Conservation (phyloP, 2,888 invertebrate species). For the Protophormia terraenovae region DNA sequence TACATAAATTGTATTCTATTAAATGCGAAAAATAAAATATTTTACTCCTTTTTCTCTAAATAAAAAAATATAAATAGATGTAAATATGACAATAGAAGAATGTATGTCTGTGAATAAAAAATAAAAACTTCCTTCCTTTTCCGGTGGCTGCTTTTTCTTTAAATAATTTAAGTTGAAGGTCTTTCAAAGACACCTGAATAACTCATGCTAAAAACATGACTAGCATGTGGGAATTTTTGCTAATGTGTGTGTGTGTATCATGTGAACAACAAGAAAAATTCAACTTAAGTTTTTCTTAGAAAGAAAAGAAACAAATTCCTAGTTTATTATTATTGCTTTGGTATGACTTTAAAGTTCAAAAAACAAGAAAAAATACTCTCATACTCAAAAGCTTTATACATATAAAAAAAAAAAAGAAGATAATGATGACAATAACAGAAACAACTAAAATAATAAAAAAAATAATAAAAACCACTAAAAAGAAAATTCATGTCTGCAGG, state of each 20-base stretch:
- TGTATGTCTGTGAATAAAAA: background rate
- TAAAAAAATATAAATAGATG: background rate
- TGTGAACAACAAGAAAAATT: background rate
- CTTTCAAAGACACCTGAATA: background rate
- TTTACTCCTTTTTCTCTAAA: background rate
- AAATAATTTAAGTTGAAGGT: conserved; percentile 4
- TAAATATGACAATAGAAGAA: background rate
- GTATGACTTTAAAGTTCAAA: background rate
- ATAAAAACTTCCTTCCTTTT: background rate
- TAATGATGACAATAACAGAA: background rate
- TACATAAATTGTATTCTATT: too few species aligned
- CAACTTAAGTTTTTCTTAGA: background rate
- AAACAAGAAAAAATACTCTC: background rate
- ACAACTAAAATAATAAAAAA: background rate
- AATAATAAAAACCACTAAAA: background rate
- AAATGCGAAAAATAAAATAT: background rate
- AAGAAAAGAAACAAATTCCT: background rate
- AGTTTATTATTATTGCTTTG: background rate
- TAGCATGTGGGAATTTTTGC: too few species aligned
- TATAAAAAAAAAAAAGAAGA: too few species aligned
- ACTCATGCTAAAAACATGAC: background rate
- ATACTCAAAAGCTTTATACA: background rate
- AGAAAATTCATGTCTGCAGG: background rate
- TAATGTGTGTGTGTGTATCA: background rate
- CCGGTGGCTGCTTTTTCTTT: background rate